phyloP scores from a whole-genome alignment of 1,140 invertebrate species.

The Phenacoccus solenopsis region DNA sequence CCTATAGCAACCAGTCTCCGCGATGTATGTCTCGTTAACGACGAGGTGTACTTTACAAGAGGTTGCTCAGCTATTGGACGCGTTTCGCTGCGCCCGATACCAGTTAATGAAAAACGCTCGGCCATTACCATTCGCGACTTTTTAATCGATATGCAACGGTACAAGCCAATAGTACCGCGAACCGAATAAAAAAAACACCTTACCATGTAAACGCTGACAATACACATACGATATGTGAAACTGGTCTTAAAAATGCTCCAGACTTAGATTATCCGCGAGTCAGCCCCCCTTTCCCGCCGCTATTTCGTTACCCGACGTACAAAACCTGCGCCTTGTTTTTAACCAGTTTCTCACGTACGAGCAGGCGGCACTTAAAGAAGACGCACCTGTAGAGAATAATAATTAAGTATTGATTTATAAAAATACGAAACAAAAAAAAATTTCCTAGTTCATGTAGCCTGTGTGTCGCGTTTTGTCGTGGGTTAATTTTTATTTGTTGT shows the following conservation, averaged over 20 bases:
- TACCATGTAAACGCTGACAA: too few species aligned
- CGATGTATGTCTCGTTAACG: neutral
- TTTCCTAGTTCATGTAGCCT: too few species aligned
- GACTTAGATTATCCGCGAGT: neutral
- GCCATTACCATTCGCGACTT: too few species aligned
- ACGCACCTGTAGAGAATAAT: constrained; percentile 5
- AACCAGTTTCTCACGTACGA: constrained; percentile 6
- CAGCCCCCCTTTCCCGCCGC: too few species aligned
- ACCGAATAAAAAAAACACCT: too few species aligned
- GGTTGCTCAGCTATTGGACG: too few species aligned
- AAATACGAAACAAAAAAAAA: neutral
- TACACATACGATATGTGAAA: neutral
- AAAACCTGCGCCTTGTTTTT: neutral
- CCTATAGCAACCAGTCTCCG: neutral
- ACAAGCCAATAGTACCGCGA: too few species aligned
- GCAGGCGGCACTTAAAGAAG: neutral
- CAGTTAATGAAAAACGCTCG: too few species aligned
- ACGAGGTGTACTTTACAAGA: neutral
- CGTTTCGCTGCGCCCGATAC: too few species aligned
- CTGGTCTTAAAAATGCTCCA: constrained; percentile 3
- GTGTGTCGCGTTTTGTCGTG: too few species aligned
- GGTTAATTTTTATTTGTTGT: too few species aligned
- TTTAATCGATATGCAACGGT: too few species aligned
- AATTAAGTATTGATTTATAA: neutral
- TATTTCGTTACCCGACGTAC: neutral